These are phyloP conservation scores for Malaclemys terrapin DNA, from an alignment of 2,113 vertebrate genomes.

Conservation along the genomic window DNA sequence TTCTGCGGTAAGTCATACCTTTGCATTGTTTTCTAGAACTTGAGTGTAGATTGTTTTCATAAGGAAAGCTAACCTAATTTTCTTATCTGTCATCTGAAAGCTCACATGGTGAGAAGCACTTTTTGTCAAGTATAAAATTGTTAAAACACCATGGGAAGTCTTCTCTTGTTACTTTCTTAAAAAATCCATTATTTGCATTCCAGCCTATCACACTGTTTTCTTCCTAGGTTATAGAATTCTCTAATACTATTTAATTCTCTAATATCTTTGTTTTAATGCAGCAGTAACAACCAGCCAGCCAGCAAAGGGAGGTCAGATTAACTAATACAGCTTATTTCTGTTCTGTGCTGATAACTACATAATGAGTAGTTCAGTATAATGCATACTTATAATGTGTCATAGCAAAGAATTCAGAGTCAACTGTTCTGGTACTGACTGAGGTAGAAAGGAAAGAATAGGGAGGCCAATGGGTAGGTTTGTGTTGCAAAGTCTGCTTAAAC, in stretches of 20 bases:
- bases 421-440: not conserved
- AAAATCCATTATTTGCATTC: not conserved
- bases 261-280: not conserved
- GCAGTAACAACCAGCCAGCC: not conserved
- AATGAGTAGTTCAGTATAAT: not conserved
- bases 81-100: not conserved
- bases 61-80: not conserved
- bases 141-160: not conserved
- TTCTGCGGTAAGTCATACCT: constrained; percentile 89
- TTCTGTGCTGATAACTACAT: not conserved
- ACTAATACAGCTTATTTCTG: not conserved
- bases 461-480: not conserved
- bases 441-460: not conserved
- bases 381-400: fast-evolving
- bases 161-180: not conserved
- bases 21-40: not conserved
- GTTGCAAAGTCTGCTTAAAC: fast-evolving
- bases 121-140: not conserved
- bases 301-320: not conserved
- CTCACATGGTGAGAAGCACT: not conserved
- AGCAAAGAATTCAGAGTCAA: not conserved
- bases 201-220: not conserved
- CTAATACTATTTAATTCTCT: not conserved
- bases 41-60: not conserved
- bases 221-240: not conserved